Base-by-base conservation (phyloP, 1,140 invertebrate genomes). In the Drosophila micromelanica region DNA sequence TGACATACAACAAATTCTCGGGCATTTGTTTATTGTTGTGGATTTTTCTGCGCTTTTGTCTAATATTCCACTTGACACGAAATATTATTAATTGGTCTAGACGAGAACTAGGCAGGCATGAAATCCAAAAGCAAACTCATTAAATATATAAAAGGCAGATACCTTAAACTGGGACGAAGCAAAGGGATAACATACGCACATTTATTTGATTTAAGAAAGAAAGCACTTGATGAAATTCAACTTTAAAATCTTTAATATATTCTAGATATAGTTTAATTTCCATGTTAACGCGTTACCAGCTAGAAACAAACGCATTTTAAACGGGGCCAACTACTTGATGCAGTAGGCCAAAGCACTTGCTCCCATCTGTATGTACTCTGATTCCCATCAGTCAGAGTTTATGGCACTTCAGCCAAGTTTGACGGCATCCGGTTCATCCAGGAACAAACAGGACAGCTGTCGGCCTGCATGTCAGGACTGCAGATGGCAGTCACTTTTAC, bases 51-150 rank as follows among this genome's bases (percentile, higher is more conserved):
- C 55, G 46, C 78, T 74, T 75, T 85, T 85, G 73, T 80, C 68
- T 76, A 63, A 79, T 76, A 73, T 79, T 87, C 60, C 46, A 72
- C 81, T 87, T 78, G 81, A 81, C 78, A 82, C 71, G 78, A 64
- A 86, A 86, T 82, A 86, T 86, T 82, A 86, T 86, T 81, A 78
- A 86, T 86, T 81, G 63, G 81, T 86, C 81, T 86, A 86, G 81
- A 86, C 81, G 60, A 62, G 56, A 46, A 40, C 57, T 56, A 51
- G 52, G n/a, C 55, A 76, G 63, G 38, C 73, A 68, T 67, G 57
- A 55, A 42, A 57, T 37, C 45, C 54, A 71, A 71, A 78, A 64
- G 54, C 59, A 61, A 51, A 27, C 20, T 45, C 51, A 73, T 69
- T 59, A 45, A 37, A 35, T 20, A 65, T 13, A 2, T 9, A n/a